Base-by-base conservation (phyloP, 37 sponge, comb jelly and placozoan genomes). In the Amphimedon queenslandica region DNA sequence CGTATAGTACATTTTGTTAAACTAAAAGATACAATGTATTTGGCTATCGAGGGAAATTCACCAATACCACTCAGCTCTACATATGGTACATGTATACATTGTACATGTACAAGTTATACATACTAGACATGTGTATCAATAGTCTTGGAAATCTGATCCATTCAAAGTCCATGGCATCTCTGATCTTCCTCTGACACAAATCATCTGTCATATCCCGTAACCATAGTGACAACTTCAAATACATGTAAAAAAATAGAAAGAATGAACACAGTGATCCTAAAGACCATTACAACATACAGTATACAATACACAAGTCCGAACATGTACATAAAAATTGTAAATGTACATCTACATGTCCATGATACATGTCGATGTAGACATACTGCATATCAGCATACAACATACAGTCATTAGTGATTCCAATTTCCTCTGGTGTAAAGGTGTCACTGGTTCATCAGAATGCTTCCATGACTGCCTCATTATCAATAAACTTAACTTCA, bases 81-180 rank as follows among this genome's bases (percentile, higher is more conserved):
- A n/a, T n/a, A n/a, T n/a, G n/a, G n/a, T n/a, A n/a, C n/a, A n/a
- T n/a, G n/a, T n/a, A n/a, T n/a, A n/a, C n/a, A n/a, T n/a, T n/a
- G n/a, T n/a, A n/a, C n/a, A n/a, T n/a, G n/a, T n/a, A n/a, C 58
- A 57, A n/a, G 58, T 74, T 42, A 74, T 37, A 1, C 53, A 5
- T 60, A 60, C 61, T 25, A n/a, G 61, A 60, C 5, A n/a, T 25
- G 18, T 40, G 58, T 66, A 70, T 42, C 38, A 85, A 82, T 30
- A 90, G 76, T 0, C 94, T 53, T 1, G 76, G 77, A 64, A 57
- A 90, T 2, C 74, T 63, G 66, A 84, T 84, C 96, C 96, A 95
- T 47, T 92, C 96, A 84, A 95, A 95, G 66, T 95, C 96, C 35
- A 65, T 57, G 31, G 74, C 37, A n/a, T 87, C 89, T 34, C 77